Base-by-base conservation (phyloP, 2,797 vertebrate genomes). In the Pyrocephalus nanus region DNA sequence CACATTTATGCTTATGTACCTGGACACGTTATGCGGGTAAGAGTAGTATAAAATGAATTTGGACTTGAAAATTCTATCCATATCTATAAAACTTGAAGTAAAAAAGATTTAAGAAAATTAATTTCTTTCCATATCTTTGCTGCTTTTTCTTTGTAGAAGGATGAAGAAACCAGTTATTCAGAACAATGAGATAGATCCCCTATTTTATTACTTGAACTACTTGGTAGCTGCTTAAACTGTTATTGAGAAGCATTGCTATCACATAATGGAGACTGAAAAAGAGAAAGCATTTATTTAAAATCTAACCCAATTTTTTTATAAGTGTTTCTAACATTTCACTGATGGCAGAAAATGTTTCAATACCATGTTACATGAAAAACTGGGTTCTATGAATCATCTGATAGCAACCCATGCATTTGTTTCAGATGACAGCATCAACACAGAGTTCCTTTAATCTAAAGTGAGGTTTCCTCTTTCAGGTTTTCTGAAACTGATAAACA, bases 401-500 rank as follows among this genome's bases (percentile, higher is more conserved):
- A 89, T 78, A 85, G 78, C 13, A 88, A 65, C 8, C 3, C 6
- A 7, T 20, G 13, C 15, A 48, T 87, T 82, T 86, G 29, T 92
- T 93, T 85, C 60, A 74, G 30, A 55, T 67, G 76, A 60, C 55
- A 92, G 21, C 34, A 76, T 58, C 70, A 90, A 75, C 32, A 50
- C 17, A 73, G 6, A n/a, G 5, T 62, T 89, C 38, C 48, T 90
- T 94, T 92, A 55, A 83, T 89, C 79, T 91, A 17, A 26, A 83
- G 5, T 60, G 8, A 77, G 27, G 19, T 38, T 79, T 84, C 42
- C 77, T 74, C 47, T 23, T 81, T 74, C 60, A 81, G 50, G 47
- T 88, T 92, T 93, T 91, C 60, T 91, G 57, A 91, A 92, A 57
- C 8, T 8, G 21, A 76, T 71, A 86, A 88, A 8, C 12, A 76